Evolutionary conservation across 2,113 vertebrate species (phyloP).

Genomic region (Lagopus leucura): DNA sequence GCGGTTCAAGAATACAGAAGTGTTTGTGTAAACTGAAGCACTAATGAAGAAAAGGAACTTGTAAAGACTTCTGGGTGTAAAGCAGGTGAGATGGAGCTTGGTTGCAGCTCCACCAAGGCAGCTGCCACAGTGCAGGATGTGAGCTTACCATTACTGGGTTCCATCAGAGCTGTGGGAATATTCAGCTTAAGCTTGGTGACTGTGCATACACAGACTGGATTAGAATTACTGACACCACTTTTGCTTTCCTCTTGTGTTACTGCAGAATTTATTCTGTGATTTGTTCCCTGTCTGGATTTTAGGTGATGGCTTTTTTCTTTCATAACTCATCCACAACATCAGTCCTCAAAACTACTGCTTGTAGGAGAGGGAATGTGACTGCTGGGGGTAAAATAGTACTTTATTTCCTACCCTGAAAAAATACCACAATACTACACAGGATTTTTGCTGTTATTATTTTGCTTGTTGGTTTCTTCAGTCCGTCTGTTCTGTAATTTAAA

Average conservation of each 20-base stretch:
- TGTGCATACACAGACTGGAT: not conserved
- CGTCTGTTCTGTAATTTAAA: not conserved
- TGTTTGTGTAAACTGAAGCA: not conserved
- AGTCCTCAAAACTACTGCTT: not conserved
- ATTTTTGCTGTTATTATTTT: not conserved
- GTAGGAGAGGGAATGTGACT: not conserved
- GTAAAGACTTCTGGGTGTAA: not conserved
- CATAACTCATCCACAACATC: not conserved
- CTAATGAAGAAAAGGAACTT: not conserved
- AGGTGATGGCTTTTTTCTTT: not conserved
- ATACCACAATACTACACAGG: not conserved
- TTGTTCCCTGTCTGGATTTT: not conserved
- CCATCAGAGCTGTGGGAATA: not conserved
- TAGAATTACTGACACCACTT: not conserved
- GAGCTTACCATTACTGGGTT: not conserved
- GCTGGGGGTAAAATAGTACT: rapidly evolving
- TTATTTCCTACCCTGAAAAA: not conserved
- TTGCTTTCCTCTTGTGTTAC: rapidly evolving
- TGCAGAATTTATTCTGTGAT: not conserved
- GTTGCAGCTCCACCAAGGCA: not conserved
- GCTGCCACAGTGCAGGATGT: not conserved
- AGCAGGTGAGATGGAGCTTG: not conserved
- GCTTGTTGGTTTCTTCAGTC: not conserved
- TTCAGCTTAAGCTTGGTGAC: not conserved
- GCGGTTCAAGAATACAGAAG: not conserved